Percentiles rank a stretch among this genome's conserved stretches.
These are phyloP conservation scores for Siderastrea siderea DNA, from an alignment of 92 coral and sea anemone genomes.

Conservation along the genomic window DNA sequence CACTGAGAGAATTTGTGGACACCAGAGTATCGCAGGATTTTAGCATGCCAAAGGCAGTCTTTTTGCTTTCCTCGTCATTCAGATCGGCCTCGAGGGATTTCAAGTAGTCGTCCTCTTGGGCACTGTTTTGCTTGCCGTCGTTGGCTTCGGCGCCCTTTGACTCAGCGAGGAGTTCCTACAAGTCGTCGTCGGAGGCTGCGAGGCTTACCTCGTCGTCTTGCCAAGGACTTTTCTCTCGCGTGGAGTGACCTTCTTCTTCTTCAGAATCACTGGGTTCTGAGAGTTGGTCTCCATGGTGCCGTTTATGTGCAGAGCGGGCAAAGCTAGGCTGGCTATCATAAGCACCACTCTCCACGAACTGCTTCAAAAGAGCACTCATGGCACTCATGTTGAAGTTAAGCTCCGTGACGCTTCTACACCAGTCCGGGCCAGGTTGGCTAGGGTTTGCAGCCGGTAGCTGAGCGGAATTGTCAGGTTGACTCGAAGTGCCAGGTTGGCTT, in stretches of 20 bases:
- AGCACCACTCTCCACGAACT: not conserved
- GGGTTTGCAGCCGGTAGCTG: not conserved
- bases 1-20: not conserved
- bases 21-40: not conserved
- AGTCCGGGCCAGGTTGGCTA: not conserved
- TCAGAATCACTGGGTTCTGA: not conserved
- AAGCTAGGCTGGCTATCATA: not conserved
- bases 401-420: not conserved
- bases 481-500: constrained; percentile 7
- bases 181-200: not conserved
- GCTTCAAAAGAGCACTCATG: not conserved
- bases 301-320: not conserved
- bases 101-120: too few species aligned
- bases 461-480: not conserved
- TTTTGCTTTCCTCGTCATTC: not conserved
- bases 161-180: not conserved
- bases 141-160: not conserved
- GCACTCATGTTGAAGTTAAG: not conserved
- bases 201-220: constrained; percentile 1
- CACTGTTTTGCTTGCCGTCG: not conserved
- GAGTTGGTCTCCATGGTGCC: not conserved
- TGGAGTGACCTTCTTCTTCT: not conserved
- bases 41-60: not conserved
- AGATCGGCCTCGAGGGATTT: not conserved
- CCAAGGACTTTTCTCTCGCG: not conserved